Evolutionary conservation across 1,140 invertebrate species (phyloP), one percentile per base, ranked within the genome.

Genomic region (Anastrepha obliqua): DNA sequence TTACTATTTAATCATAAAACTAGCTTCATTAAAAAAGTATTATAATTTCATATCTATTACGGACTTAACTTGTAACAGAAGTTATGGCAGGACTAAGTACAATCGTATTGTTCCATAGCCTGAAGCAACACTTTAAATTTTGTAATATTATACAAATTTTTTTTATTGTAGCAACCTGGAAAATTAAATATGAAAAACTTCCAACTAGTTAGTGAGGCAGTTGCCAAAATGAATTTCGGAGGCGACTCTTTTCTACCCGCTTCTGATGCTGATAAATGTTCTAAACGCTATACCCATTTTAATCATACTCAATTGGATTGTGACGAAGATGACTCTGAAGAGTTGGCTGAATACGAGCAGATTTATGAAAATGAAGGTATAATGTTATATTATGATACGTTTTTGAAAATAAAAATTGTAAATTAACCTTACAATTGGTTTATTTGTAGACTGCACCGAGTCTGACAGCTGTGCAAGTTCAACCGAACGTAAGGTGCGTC

Each of bases 121-220:
- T 29, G 29, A 29, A 29, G 29, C 29, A 29, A 29, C 29, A 29
- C 29, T 29, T 29, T 29, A 29, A 74, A 74, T 29, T 74, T n/a
- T 39, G 29, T 29, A 29, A 13, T 74, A n/a, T n/a, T n/a, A n/a
- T n/a, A 15, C 89, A 20, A 65, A 85, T 86, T 64, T 65, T 86
- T 89, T 55, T 70, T 1, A 47, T 85, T 87, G 3, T 92, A 96
- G 94, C 97, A 97, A 95, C 97, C 97, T 8, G 97, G 97, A 85
- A 98, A 98, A 94, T 94, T 98, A 90, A 97, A 98, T 92, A 95
- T 98, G 94, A 98, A 97, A 93, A 97, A 97, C 92, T 98, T 96
- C 93, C 96, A 97, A 42, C 95, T 97, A 91, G 97, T 98, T 17
- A 97, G 97, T 89, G 97, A 98, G 92, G 97, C 97, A 1, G 91